Percentiles rank a stretch among this genome's conserved stretches.
Conservation (phyloP, 2,113 vertebrate species). For the Alligator mississippiensis region DNA sequence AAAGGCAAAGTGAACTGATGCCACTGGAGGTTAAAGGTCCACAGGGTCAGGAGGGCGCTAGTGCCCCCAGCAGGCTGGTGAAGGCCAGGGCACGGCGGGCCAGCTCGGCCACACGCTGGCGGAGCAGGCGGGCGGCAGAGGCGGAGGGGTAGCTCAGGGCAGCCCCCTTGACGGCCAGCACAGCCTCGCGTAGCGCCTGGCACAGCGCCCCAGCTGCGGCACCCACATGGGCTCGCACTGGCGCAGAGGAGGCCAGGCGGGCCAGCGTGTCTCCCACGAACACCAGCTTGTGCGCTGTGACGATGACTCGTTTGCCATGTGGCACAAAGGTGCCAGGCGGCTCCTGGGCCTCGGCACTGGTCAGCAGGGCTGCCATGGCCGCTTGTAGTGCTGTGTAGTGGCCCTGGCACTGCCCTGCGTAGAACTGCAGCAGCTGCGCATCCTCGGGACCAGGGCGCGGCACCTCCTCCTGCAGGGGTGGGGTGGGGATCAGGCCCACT, state of each 20-base stretch:
- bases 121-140: conserved; percentile 86
- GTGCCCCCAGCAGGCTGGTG: conserved; percentile 82
- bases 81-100: conserved; percentile 87
- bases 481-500: not conserved
- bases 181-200: conserved; percentile 87
- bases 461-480: conserved; percentile 69
- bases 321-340: conserved; percentile 89
- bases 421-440: conserved; percentile 89
- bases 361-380: conserved; percentile 85
- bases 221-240: conserved; percentile 85
- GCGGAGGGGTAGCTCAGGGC: conserved; percentile 89
- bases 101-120: conserved; percentile 85
- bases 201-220: conserved; percentile 85
- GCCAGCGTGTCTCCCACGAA: conserved; percentile 92
- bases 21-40: not conserved
- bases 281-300: conserved; percentile 91
- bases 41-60: conserved; percentile 55
- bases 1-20: not conserved
- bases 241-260: conserved; percentile 83
- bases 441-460: conserved; percentile 62
- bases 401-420: conserved; percentile 87
- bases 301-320: conserved; percentile 87
- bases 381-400: conserved; percentile 86
- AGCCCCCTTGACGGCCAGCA: conserved; percentile 89
- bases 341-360: conserved; percentile 86